phyloP scores from a whole-genome alignment of 1,140 invertebrate species.

The Epicauta chinensis region DNA sequence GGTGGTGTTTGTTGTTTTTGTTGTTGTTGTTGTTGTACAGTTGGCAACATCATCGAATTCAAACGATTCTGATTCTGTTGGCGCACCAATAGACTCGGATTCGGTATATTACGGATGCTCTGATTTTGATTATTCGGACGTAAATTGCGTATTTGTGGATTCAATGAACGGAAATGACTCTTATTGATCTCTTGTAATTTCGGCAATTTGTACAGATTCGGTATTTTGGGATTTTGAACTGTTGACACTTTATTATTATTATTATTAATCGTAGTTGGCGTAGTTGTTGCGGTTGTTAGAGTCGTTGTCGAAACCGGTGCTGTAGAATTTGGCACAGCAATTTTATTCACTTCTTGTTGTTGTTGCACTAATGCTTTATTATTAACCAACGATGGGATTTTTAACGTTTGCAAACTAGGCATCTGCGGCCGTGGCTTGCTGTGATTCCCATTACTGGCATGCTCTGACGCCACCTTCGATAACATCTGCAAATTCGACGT shows the following conservation, averaged over 20 bases:
- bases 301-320: neutral
- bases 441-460: conserved; percentile 21
- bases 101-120: conserved; percentile 40
- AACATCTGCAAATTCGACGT: conserved; percentile 40
- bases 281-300: too few relatives aligned
- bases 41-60: conserved; percentile 7
- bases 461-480: conserved; percentile 38
- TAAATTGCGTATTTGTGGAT: conserved; percentile 33
- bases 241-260: neutral
- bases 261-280: too few relatives aligned
- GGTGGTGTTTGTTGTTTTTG: too few relatives aligned
- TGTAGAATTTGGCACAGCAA: too few relatives aligned
- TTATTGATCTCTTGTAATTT: conserved; percentile 40
- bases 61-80: conserved; percentile 37
- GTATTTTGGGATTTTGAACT: neutral
- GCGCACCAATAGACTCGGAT: conserved; percentile 37
- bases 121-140: conserved; percentile 36
- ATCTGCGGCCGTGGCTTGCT: conserved; percentile 30
- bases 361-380: conserved; percentile 6
- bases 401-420: conserved; percentile 34
- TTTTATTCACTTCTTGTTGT: too few relatives aligned
- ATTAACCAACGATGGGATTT: conserved; percentile 14
- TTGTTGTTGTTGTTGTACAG: too few relatives aligned
- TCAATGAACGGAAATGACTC: conserved; percentile 23
- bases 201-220: conserved; percentile 31